Evolutionary conservation across 2,888 invertebrate genomes (phyloP), one percentile per base, ranked within the genome.

Genomic region (Iphiclides podalirius): DNA sequence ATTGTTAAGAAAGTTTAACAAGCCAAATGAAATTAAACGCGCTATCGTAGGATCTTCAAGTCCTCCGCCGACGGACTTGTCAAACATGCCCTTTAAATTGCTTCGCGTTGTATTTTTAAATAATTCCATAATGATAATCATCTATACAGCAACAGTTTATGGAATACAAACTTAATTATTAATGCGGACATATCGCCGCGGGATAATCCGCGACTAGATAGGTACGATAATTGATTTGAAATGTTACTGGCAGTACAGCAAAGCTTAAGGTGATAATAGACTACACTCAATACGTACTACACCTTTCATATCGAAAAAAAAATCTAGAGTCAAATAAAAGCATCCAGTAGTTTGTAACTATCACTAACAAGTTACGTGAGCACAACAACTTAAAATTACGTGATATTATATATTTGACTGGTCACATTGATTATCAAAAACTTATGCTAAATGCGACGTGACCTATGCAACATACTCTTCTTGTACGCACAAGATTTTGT

Each of bases 161-260:
- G 36, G 17, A 16, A 8, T 35, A 41, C 47, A 40, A 11, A 46
- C 11, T 20, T 36, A 36, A 41, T 47, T 41, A 47, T 47, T 40
- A 28, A 41, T 36, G 17, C 6, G 26, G 47, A 47, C 47, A 26
- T 34, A 35, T 35, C 23, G 33, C 39, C 31, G 12, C 20, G 31
- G 38, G 40, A 47, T 35, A 40, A 28, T 44, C 26, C 44, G 44
- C 35, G 35, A 43, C 20, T 23, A 23, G 33, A 17, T 42, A 40
- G 40, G 26, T 47, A 40, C 26, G 35, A 36, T 47, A 41, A 47
- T 47, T 47, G 28, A 47, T 47, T 35, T 47, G 40, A 35, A 47
- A 41, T 41, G 23, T 36, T 35, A 47, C 41, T 31, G 15, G n/a
- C 14, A n/a, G 13, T 12, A 28, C 9, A 35, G 4, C 20, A 12